Conservation (phyloP, 2,888 invertebrate genomes). For the Metellina segmentata region DNA sequence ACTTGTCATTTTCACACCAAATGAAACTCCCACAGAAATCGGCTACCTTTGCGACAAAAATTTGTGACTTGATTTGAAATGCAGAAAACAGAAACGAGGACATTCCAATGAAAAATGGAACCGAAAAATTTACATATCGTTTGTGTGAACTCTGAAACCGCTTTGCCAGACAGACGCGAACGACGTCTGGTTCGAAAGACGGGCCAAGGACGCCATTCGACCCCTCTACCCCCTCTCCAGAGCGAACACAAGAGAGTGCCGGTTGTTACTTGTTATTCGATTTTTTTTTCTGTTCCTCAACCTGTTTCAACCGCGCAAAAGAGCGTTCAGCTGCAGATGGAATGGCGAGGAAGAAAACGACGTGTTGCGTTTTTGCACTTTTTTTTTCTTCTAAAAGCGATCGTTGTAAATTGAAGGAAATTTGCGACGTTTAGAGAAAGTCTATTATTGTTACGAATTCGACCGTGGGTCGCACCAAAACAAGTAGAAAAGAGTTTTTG, state of each 20-base stretch:
- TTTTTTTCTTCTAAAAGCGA: no score
- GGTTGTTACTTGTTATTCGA: slow-evolving; percentile 59
- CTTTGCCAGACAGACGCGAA: slow-evolving; percentile 49
- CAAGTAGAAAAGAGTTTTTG: no score
- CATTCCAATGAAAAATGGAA: background rate
- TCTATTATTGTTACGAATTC: no score
- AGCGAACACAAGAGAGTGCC: slow-evolving; percentile 14
- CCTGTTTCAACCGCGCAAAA: slow-evolving; percentile 65
- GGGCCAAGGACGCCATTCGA: slow-evolving; percentile 65
- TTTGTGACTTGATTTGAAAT: background rate
- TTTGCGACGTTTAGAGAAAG: no score
- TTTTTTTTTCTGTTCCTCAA: slow-evolving; percentile 38
- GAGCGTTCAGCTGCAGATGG: background rate
- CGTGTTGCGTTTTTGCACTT: no score
- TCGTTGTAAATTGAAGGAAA: no score
- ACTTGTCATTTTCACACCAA: no score
- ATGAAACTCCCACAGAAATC: background rate
- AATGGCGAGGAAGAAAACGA: no score
- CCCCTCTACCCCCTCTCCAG: slow-evolving; percentile 20
- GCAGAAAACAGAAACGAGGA: slow-evolving; percentile 9
- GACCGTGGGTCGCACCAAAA: no score
- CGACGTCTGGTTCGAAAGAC: slow-evolving; percentile 60
- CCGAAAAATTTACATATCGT: slow-evolving; percentile 4
- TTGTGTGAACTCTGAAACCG: background rate
- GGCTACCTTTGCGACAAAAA: background rate